Conservation (phyloP, 2,888 invertebrate genomes). For the Enchytraeus crypticus region DNA sequence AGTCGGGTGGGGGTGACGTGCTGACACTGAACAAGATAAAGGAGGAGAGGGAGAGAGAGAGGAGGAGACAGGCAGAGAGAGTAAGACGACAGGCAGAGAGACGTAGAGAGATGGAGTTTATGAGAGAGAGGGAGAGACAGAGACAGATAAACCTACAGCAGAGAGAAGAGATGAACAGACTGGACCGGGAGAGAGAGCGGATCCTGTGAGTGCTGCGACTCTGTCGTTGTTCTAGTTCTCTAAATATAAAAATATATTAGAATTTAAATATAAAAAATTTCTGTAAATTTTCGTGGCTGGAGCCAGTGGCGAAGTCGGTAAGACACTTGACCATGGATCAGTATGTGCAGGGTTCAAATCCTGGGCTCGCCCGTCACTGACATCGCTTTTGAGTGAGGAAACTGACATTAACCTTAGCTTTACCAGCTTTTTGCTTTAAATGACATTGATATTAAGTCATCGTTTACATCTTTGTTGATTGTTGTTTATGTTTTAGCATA, state of each 20-base stretch:
- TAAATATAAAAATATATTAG: background rate
- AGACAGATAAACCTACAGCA: constrained; percentile 64
- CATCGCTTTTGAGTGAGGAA: too few relatives aligned
- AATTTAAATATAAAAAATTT: background rate
- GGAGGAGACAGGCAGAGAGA: constrained; percentile 66
- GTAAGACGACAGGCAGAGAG: constrained; percentile 68
- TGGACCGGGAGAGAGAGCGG: constrained; percentile 44
- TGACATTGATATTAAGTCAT: too few relatives aligned
- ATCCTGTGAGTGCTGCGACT: constrained; percentile 1
- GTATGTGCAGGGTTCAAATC: too few relatives aligned
- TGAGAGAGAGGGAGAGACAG: constrained; percentile 67
- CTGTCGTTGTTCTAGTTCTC: background rate
- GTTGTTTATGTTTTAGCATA: too few relatives aligned
- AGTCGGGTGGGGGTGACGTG: too few relatives aligned
- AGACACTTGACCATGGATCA: too few relatives aligned
- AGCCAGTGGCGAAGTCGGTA: too few relatives aligned
- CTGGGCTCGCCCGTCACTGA: too few relatives aligned
- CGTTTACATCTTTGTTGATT: too few relatives aligned
- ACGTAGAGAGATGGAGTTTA: constrained; percentile 55
- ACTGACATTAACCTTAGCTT: too few relatives aligned
- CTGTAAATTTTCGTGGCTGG: background rate
- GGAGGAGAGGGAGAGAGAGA: constrained; percentile 46
- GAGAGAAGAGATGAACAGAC: constrained; percentile 70
- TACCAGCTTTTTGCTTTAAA: background rate
- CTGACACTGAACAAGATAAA: too few relatives aligned